Percentiles rank a stretch among this genome's conserved stretches.
Conservation (phyloP, 1,140 invertebrate genomes). For the Ceratosolen solmsi region DNA sequence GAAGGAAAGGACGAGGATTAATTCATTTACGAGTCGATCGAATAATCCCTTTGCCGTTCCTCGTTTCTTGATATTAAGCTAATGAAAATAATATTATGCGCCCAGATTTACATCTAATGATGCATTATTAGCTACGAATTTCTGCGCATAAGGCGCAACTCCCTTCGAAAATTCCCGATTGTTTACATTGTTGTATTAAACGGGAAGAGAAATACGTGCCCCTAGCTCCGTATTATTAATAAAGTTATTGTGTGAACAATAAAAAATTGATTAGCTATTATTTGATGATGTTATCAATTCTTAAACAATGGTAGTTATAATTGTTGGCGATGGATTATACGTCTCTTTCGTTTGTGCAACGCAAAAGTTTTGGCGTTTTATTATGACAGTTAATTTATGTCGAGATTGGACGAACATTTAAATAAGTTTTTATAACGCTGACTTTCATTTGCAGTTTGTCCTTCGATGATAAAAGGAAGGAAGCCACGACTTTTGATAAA, state of each 20-base stretch:
- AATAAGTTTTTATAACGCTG: constrained; percentile 21
- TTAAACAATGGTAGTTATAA: not conserved
- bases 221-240: not conserved
- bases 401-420: not conserved
- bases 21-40: not conserved
- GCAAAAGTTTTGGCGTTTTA: not conserved
- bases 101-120: not conserved
- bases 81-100: constrained; percentile 1
- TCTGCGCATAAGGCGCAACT: not conserved
- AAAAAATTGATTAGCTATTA: not conserved
- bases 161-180: not conserved
- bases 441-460: constrained; percentile 3
- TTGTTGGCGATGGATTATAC: not conserved
- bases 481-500: constrained; percentile 15
- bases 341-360: not conserved
- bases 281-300: not conserved
- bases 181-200: not conserved
- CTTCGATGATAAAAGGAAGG: constrained; percentile 19
- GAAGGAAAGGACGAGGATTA: not conserved
- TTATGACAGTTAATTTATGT: constrained; percentile 13
- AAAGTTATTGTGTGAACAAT: not conserved
- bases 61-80: not conserved
- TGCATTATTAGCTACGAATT: constrained; percentile 3
- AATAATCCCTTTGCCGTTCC: not conserved
- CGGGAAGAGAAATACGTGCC: not conserved